A percentile compares a stretch with the other conserved stretches of the same genome.
These are phyloP conservation scores for Okapia johnstoni DNA, from an alignment of 2,113 vertebrate species.

Conservation along the genomic window DNA sequence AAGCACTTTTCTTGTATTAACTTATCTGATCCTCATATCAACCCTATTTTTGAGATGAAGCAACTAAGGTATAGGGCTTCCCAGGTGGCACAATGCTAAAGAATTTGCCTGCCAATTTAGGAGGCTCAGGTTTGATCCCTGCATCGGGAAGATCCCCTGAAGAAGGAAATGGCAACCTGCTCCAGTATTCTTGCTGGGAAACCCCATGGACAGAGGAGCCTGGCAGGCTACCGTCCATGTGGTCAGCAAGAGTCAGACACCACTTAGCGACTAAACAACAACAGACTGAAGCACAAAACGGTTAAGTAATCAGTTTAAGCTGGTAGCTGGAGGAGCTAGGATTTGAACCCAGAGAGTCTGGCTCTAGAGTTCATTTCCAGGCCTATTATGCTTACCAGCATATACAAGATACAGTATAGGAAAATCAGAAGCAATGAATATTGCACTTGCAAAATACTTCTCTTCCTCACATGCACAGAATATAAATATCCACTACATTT, in stretches of 20 bases:
- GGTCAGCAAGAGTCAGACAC: background rate
- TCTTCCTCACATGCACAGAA: background rate
- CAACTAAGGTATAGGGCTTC: background rate
- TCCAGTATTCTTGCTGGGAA: background rate
- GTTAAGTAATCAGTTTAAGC: background rate
- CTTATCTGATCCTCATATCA: background rate
- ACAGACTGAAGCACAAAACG: background rate
- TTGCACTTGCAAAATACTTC: background rate
- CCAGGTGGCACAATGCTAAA: background rate
- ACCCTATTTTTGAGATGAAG: background rate
- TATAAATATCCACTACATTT: background rate
- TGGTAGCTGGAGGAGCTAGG: background rate
- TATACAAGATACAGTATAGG: background rate
- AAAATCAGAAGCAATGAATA: background rate
- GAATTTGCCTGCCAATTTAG: background rate
- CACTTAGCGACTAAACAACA: background rate
- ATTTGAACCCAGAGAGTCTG: background rate
- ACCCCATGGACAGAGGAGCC: background rate
- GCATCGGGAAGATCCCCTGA: background rate
- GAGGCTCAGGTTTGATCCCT: background rate
- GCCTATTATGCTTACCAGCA: background rate
- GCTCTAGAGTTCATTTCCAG: background rate
- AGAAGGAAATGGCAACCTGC: background rate
- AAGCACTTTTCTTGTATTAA: background rate
- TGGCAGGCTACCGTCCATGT: background rate